Evolutionary conservation across 2,888 invertebrate species (phyloP), one percentile per base, ranked within the genome.

Genomic region (Polyommatus iphigenia): DNA sequence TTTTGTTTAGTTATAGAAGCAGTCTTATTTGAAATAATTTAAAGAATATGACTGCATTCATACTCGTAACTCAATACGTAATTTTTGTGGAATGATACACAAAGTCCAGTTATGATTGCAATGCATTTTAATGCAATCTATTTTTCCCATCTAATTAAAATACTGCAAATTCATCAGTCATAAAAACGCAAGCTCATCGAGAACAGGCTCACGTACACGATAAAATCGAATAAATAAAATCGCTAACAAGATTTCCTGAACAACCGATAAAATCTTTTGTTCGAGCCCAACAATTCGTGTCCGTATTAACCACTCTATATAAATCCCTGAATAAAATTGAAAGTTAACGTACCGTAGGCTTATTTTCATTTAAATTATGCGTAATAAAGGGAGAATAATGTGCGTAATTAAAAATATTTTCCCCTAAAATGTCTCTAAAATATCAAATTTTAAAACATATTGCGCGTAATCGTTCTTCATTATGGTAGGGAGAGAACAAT

Each of bases 141-240:
- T 20, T 20, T 29, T 67, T 29, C 29, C 24, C 24, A 67, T 29
- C 67, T 67, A 29, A 67, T 67, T 67, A 32, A 67, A 67, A 67
- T 32, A 18, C 24, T 6, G 67, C 67, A 67, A 67, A 32, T 67
- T 29, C 67, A 67, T 73, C 73, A 73, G 20, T 73, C 41, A 15
- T 73, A 41, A 73, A 73, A 46, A 73, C 41, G 20, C 41, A n/a
- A 7, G 24, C 73, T 46, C 20, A 46, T 41, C 41, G 20, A 20
- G 6, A 46, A 8, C 41, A 13, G 73, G 20, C 73, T 73, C 50
- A 50, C 75, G 50, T 75, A 29, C 2, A 7, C 15, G 7, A 75
- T 75, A 75, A 75, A 75, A 75, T 54, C 54, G 75, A 50, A 29
- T 50, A 75, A 75, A 75, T 50, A 75, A 75, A 75, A 73, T 24